A percentile compares a stretch with the other conserved stretches of the same genome.
Conservation (phyloP, 2,888 invertebrate species). For the Volucella inanis region DNA sequence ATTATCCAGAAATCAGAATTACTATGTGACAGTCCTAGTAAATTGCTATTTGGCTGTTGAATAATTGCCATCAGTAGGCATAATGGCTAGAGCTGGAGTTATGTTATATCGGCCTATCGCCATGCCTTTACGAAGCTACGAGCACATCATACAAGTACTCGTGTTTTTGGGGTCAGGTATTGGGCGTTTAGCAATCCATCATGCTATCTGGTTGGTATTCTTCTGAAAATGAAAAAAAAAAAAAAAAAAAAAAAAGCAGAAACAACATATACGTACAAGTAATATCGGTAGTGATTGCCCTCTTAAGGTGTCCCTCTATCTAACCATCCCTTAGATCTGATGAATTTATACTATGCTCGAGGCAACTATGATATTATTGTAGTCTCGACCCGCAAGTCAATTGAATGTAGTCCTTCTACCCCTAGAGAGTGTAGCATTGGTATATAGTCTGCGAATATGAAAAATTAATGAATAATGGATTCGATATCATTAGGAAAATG, state of each 20-base stretch:
- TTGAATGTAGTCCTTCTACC: slow-evolving; percentile 37
- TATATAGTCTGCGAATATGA: slow-evolving; percentile 58
- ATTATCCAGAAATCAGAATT: slow-evolving; percentile 35
- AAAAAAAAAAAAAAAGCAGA: slow-evolving; percentile 6
- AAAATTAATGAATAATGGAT: slow-evolving; percentile 78
- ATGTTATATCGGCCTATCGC: not conserved
- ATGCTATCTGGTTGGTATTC: slow-evolving; percentile 25
- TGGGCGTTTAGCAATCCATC: slow-evolving; percentile 62
- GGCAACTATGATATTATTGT: slow-evolving; percentile 15
- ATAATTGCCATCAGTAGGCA: slow-evolving; percentile 55
- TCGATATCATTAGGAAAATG: slow-evolving; percentile 78
- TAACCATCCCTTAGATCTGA: slow-evolving; percentile 13
- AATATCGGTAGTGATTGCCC: not conserved
- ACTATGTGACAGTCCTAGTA: slow-evolving; percentile 59
- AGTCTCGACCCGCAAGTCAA: slow-evolving; percentile 42
- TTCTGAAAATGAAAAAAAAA: not conserved
- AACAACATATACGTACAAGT: too few relatives aligned
- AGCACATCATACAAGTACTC: too few relatives aligned
- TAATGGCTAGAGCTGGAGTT: not conserved
- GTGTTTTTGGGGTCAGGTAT: not conserved
- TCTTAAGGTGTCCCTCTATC: slow-evolving; percentile 13
- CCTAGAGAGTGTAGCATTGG: not conserved
- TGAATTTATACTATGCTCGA: slow-evolving; percentile 41
- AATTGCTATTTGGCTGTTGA: slow-evolving; percentile 58
- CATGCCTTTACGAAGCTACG: slow-evolving; percentile 2